Percentiles rank a stretch among this genome's conserved stretches.
phyloP scores from a whole-genome alignment of 1,140 invertebrate species.

The Battus philenor region DNA sequence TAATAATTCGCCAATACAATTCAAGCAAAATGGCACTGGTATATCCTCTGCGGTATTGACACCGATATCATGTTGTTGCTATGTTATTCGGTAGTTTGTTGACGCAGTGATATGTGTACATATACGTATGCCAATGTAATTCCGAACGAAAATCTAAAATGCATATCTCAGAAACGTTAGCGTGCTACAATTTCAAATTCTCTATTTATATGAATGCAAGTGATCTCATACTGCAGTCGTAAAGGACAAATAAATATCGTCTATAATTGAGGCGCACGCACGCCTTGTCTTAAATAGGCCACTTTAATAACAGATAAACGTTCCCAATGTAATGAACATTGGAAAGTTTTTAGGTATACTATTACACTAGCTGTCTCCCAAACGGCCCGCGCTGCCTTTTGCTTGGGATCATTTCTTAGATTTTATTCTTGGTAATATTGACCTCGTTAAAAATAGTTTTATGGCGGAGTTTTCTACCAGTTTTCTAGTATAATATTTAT shows the following conservation, averaged over 20 bases:
- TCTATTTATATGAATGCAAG: conserved; percentile 16
- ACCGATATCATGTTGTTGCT: conserved; percentile 5
- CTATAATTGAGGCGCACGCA: conserved; percentile 19
- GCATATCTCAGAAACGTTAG: neutral
- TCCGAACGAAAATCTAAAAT: conserved; percentile 12
- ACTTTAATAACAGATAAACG: conserved; percentile 12
- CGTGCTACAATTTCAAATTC: neutral
- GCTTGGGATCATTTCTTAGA: neutral
- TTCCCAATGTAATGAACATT: no score
- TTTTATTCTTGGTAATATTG: neutral
- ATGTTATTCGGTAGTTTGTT: conserved; percentile 13
- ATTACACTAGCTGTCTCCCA: no score
- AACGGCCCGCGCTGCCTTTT: no score
- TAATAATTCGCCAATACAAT: conserved; percentile 4
- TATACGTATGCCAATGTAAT: conserved; percentile 10
- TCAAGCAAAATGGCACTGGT: conserved; percentile 7
- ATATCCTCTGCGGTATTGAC: conserved; percentile 9
- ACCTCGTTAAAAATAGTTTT: no score
- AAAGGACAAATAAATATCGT: conserved; percentile 19
- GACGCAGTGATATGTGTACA: conserved; percentile 6
- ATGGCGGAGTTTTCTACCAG: neutral
- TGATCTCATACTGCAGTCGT: conserved; percentile 20
- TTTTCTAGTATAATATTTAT: neutral
- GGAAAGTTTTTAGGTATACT: no score
- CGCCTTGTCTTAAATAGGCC: conserved; percentile 4